phyloP scores from a whole-genome alignment of 2,113 vertebrate species.

The Aldabrachelys gigantea region DNA sequence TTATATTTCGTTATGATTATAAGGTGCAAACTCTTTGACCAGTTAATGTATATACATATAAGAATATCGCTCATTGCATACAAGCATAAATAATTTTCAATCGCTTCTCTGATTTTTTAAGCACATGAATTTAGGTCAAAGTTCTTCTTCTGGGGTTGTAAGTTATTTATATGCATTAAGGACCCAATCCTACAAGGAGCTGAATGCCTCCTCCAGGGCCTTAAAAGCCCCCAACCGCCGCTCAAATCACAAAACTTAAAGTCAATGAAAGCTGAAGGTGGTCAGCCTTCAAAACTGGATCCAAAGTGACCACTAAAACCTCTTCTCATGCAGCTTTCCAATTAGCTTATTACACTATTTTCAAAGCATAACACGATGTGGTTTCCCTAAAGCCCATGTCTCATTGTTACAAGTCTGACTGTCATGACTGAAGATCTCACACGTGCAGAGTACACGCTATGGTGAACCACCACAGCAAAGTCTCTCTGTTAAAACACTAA shows the following conservation, averaged over 20 bases:
- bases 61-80: constrained; percentile 28
- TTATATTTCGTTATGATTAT: neutral
- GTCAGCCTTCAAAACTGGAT: constrained; percentile 67
- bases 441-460: constrained; percentile 66
- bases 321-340: constrained; percentile 63
- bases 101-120: neutral
- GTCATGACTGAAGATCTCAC: constrained; percentile 72
- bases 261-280: constrained; percentile 65
- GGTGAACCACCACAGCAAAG: constrained; percentile 66
- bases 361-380: constrained; percentile 62
- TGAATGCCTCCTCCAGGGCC: constrained; percentile 58
- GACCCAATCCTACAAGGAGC: constrained; percentile 55
- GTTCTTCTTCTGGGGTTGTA: constrained; percentile 25
- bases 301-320: constrained; percentile 62
- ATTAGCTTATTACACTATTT: constrained; percentile 70
- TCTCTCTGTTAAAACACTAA: constrained; percentile 73
- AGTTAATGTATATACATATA: constrained; percentile 40
- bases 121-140: constrained; percentile 19
- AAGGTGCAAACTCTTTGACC: neutral
- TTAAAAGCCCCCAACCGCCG: constrained; percentile 51
- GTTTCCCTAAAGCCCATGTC: constrained; percentile 59
- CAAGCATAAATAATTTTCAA: constrained; percentile 13
- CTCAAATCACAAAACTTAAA: constrained; percentile 68
- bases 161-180: constrained; percentile 60
- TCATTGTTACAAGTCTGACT: constrained; percentile 69